These are phyloP conservation scores for Acrocephalus kingi DNA, from an alignment of 2,113 vertebrate genomes.

Conservation along the genomic window DNA sequence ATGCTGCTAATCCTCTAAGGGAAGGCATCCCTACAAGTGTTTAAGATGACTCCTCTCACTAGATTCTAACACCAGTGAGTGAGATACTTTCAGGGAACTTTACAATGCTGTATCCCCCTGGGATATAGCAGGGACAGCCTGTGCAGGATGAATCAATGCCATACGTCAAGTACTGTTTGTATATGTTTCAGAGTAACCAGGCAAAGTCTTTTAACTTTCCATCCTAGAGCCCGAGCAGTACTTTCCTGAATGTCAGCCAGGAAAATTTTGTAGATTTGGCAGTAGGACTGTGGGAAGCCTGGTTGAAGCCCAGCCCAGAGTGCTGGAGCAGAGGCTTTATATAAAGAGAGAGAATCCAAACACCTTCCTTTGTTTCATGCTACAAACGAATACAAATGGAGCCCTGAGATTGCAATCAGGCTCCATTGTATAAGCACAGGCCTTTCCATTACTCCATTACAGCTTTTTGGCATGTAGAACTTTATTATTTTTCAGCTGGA, in stretches of 20 bases:
- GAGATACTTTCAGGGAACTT: slow-evolving; percentile 33
- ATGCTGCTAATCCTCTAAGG: neutral
- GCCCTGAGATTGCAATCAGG: slow-evolving; percentile 74
- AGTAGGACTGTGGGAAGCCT: slow-evolving; percentile 89
- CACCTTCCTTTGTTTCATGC: slow-evolving; percentile 79
- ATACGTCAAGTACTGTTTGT: slow-evolving; percentile 82
- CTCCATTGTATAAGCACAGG: slow-evolving; percentile 74
- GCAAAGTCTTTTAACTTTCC: slow-evolving; percentile 94
- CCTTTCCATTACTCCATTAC: slow-evolving; percentile 72
- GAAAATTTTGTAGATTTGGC: slow-evolving; percentile 92
- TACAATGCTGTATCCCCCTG: slow-evolving; percentile 24
- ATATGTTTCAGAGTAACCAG: slow-evolving; percentile 91
- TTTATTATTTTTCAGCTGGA: slow-evolving; percentile 80
- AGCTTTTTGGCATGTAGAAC: slow-evolving; percentile 68
- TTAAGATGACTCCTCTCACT: slow-evolving; percentile 12
- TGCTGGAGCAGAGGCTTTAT: slow-evolving; percentile 77
- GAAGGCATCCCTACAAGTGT: neutral
- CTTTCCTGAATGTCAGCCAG: slow-evolving; percentile 98
- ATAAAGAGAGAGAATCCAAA: slow-evolving; percentile 76
- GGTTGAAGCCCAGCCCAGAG: slow-evolving; percentile 76
- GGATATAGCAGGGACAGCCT: slow-evolving; percentile 67
- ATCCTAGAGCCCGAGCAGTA: slow-evolving; percentile 85
- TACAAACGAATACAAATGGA: slow-evolving; percentile 66
- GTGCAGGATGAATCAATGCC: slow-evolving; percentile 67
- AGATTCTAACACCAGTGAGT: neutral